Evolutionary conservation across 2,888 invertebrate genomes (phyloP), one percentile per base, ranked within the genome.

Genomic region (Spilosoma lubricipeda): DNA sequence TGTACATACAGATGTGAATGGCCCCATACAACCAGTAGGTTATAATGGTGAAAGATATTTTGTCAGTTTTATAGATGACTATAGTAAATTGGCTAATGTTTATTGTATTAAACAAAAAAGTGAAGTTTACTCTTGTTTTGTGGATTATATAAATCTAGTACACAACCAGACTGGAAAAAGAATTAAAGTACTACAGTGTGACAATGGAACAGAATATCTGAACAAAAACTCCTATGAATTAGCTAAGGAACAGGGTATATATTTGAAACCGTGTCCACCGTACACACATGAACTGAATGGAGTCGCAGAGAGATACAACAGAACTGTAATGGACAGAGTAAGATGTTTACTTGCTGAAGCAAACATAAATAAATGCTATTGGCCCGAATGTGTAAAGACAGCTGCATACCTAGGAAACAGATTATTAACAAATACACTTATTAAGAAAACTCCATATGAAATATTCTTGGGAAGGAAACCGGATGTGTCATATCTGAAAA

Each of bases 211-310:
- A 71, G 67, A 72, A 67, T 74, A 66, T 39, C 8, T 66, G 23
- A 66, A 66, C 30, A 36, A 9, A 9, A 36, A 18, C 36, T 30
- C 39, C 23, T 23, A 30, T 20, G 23, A 36, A n/a, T 39, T 66
- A 2, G 66, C 39, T 7, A 66, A 39, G 39, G 66, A 65, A 30
- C 30, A 66, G 20, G 66, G 66, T 39, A 66, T 66, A 65, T 18
- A 33, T n/a, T n/a, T 86, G 69, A 69, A 70, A 73, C 79, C 85
- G 39, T 83, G 84, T 79, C 82, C 85, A 76, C 72, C 85, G 5
- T 86, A 84, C 66, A 77, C 79, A 2, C 85, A 85, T 77, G 82
- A 87, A 78, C 72, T 87, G 74, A 87, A 86, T 78, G 86, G 85
- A 67, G 74, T 72, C 56, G 83, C 83, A 5, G 83, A 85, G 73